These are phyloP conservation scores for Kudoa iwatai DNA, from an alignment of 30 jellyfish, hydroid and myxozoan species.

Conservation along the genomic window DNA sequence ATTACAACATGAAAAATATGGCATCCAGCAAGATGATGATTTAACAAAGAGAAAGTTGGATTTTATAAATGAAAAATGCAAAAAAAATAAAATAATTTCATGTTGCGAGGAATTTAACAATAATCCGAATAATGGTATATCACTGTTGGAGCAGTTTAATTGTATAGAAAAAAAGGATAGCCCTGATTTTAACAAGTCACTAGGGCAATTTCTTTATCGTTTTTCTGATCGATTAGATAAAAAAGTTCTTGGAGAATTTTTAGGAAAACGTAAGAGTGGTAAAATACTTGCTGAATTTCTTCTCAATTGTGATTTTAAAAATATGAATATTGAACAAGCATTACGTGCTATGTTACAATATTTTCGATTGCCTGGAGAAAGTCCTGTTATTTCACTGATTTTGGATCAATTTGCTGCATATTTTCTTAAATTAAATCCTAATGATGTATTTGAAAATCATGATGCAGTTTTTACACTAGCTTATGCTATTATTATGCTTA, in stretches of 20 bases:
- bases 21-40: too few species aligned
- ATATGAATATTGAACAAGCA: conserved; percentile 17
- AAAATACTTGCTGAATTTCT: conserved; percentile 29
- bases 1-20: too few species aligned
- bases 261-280: conserved; percentile 32
- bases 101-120: conserved; percentile 75
- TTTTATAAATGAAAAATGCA: too few species aligned
- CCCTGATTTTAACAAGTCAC: too few species aligned
- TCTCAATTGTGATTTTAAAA: conserved; percentile 4
- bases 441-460: conserved; percentile 27
- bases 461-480: conserved; percentile 89
- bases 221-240: conserved; percentile 39
- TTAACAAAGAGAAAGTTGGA: too few species aligned
- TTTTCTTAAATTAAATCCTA: conserved; percentile 18
- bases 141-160: conserved; percentile 28
- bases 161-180: too few species aligned
- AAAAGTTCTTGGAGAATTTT: conserved; percentile 45
- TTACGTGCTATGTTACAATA: conserved; percentile 42
- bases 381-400: conserved; percentile 70
- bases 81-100: too few species aligned
- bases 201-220: too few species aligned
- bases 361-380: conserved; percentile 82
- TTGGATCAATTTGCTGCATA: conserved; percentile 36
- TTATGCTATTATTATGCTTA: conserved; percentile 68
- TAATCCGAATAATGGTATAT: conserved; percentile 67